phyloP scores from a whole-genome alignment of 2,797 vertebrate species.

The Stomatorhinus walkeri region DNA sequence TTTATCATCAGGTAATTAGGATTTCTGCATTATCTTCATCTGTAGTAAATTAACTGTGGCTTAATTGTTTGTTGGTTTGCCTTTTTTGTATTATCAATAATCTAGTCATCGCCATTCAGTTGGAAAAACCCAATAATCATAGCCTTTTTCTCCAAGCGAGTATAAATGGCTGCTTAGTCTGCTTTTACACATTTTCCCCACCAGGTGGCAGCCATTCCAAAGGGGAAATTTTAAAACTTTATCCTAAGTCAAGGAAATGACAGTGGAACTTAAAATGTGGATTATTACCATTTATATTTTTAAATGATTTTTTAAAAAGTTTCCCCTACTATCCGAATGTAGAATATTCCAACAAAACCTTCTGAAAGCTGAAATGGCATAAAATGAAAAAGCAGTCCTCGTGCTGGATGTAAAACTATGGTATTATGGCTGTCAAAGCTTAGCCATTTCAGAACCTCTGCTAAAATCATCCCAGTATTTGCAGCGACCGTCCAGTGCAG shows the following conservation, averaged over 20 bases:
- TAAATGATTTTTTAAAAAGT: neutral
- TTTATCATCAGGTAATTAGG: slow-evolving; percentile 50
- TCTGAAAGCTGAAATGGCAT: neutral
- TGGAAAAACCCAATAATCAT: neutral
- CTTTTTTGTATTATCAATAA: neutral
- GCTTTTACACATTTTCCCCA: neutral
- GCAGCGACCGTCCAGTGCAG: too few relatives aligned
- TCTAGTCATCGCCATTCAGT: neutral
- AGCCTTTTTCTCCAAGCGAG: neutral
- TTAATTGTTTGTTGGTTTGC: slow-evolving; percentile 47
- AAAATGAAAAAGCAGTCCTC: neutral
- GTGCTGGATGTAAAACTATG: too few relatives aligned
- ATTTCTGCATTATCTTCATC: slow-evolving; percentile 52
- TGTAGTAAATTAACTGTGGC: slow-evolving; percentile 60
- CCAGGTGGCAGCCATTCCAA: neutral
- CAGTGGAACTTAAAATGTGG: neutral
- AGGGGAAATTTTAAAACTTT: neutral
- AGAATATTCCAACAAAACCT: neutral
- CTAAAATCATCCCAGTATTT: too few relatives aligned
- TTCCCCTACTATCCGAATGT: neutral
- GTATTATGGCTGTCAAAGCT: too few relatives aligned
- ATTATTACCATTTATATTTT: neutral
- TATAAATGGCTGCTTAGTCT: neutral
- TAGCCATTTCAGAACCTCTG: too few relatives aligned
- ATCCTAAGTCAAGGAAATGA: neutral